These are phyloP conservation scores for Stenoptilia bipunctidactyla DNA, from an alignment of 2,888 invertebrate species.

Conservation along the genomic window DNA sequence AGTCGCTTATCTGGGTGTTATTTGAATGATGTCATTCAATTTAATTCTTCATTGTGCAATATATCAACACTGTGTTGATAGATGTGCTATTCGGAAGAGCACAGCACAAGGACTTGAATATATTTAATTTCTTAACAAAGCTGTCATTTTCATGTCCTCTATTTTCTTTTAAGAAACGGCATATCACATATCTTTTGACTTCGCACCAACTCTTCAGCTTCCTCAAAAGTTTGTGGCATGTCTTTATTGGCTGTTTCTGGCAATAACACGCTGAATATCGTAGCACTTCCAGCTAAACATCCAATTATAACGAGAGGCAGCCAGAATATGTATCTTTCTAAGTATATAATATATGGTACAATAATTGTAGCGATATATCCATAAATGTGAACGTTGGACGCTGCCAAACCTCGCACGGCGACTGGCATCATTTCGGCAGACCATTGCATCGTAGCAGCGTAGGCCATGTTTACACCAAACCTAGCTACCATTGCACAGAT, in stretches of 20 bases:
- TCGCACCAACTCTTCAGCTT: constrained; percentile 34
- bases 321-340: constrained; percentile 31
- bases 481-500: constrained; percentile 41
- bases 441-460: constrained; percentile 38
- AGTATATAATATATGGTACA: constrained; percentile 45
- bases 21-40: too few species aligned
- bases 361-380: constrained; percentile 35
- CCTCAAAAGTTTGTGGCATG: constrained; percentile 50
- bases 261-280: constrained; percentile 26
- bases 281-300: constrained; percentile 23
- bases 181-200: constrained; percentile 33
- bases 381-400: constrained; percentile 37
- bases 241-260: constrained; percentile 46
- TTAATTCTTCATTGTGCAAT: too few species aligned
- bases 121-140: too few species aligned
- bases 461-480: constrained; percentile 38
- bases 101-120: too few species aligned
- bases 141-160: too few species aligned
- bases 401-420: constrained; percentile 36
- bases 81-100: too few species aligned
- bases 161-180: constrained; percentile 22
- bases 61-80: too few species aligned
- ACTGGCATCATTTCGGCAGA: constrained; percentile 45
- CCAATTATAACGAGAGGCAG: constrained; percentile 37
- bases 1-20: too few species aligned